A percentile compares a stretch with the other conserved stretches of the same genome.
Evolutionary conservation across 2,797 vertebrate genomes (phyloP).

Genomic region (Tamandua tetradactyla): DNA sequence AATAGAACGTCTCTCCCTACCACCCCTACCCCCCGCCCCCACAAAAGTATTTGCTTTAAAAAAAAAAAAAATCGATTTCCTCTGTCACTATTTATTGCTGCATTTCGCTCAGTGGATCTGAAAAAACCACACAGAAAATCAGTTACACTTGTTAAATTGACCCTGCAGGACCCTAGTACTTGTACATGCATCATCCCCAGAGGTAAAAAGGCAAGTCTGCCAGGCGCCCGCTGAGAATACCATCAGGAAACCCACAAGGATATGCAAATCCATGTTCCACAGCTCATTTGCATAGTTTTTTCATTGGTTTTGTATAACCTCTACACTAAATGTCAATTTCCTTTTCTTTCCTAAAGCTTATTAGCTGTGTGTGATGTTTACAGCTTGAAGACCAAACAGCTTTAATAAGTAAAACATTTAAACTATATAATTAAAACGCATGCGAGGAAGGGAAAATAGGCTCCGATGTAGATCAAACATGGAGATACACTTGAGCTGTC

Average conservation of each 20-base stretch:
- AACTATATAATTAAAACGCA: constrained; percentile 74
- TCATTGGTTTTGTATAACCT: constrained; percentile 77
- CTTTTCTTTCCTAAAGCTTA: constrained; percentile 81
- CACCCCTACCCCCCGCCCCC: not conserved
- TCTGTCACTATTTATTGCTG: constrained; percentile 77
- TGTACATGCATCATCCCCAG: constrained; percentile 72
- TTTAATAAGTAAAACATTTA: constrained; percentile 80
- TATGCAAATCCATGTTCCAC: constrained; percentile 79
- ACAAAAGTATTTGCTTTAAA: constrained; percentile 81
- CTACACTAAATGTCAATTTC: constrained; percentile 81
- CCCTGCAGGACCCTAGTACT: constrained; percentile 71
- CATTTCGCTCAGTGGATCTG: constrained; percentile 65
- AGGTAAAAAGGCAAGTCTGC: constrained; percentile 75
- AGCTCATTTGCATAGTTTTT: constrained; percentile 79
- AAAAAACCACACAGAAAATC: constrained; percentile 82
- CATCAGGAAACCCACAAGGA: constrained; percentile 77
- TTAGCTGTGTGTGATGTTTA: constrained; percentile 79
- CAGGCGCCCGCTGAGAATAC: constrained; percentile 78
- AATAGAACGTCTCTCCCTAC: constrained; percentile 51
- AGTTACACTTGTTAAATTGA: constrained; percentile 79
- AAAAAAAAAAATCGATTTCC: constrained; percentile 81
- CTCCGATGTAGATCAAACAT: constrained; percentile 53
- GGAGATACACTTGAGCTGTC: constrained; percentile 61
- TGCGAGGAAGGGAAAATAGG: constrained; percentile 57
- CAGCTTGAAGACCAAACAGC: constrained; percentile 77